Base-by-base conservation (phyloP, 2,888 invertebrate genomes). In the Mycalesis mineus region DNA sequence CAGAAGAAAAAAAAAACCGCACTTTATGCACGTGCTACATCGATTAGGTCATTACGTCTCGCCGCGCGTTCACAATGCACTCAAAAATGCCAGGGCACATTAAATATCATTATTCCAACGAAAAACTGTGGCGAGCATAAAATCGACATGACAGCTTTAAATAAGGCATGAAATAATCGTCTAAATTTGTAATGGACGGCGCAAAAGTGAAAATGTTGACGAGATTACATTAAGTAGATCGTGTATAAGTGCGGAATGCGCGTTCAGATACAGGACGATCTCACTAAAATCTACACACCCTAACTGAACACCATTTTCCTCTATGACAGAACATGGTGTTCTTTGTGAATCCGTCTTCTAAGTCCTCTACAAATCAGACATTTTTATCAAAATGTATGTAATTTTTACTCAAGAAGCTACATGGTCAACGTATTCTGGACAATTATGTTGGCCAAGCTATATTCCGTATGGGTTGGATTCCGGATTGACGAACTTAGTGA, bases 71-170 rank as follows among this genome's bases (percentile, higher is more conserved):
- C 15, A 33, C 15, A 47, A 57, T 39, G 45, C 33, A 14, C 9
- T 15, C 31, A 6, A 28, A 39, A 49, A 49, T 37, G 49, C 11
- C 22, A 29, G n/a, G 31, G 17, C 42, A 39, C 42, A 15, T 49
- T 50, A 44, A 56, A 50, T 44, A 22, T 48, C 40, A 39, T 31
- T 22, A 44, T 44, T 48, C 37, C 37, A 28, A 28, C 41, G 49
- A 37, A 48, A 50, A 45, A 54, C 13, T 37, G 17, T 29, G 42
- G 39, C 37, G 41, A 39, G 51, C 51, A 36, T 42, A 13, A 50
- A 59, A 59, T 59, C 14, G 4, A 33, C 15, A 9, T 48, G 59
- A 59, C 59, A 61, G 49, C 9, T 45, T 55, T 29, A 55, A 55
- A 56, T 58, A 48, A 59, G 29, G 45, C 49, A 28, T 58, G 50